Base-by-base conservation (phyloP, 2,888 invertebrate species). In the Scaptomyza tumidula region DNA sequence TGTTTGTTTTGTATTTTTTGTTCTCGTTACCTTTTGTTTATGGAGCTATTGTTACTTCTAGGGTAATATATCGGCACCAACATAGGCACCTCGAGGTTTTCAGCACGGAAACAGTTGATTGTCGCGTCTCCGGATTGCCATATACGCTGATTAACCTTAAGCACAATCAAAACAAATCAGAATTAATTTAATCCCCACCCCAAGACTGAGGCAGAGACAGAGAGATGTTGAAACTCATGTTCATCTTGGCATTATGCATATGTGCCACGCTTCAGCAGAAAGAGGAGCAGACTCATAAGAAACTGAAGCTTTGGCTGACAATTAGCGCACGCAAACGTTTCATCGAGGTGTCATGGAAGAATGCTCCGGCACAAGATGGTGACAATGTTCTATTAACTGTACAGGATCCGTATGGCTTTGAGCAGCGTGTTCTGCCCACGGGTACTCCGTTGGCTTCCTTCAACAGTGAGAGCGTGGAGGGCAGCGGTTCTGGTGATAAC, bases 261-360 rank as follows among this genome's bases (percentile, higher is more conserved):
- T 50, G 39, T 6, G 16, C 39, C 13, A 49, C 57, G 33, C 53
- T 57, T 29, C 43, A 50, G 14, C 43, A 46, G 0, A 48, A 37
- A 10, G 10, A 3, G 1, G 27, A 44, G 13, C 66, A 61, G 16
- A 14, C 48, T 0, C 33, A 48, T 3, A 44, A 46, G 13, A 1
- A 24, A 13, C 35, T 88, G 1, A 85, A 82, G 41, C 57, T 92
- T 4, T 92, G 90, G 90, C 44, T 92, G 5, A 91, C 92, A 14
- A 88, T 92, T 13, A 91, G 91, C 60, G 92, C 92, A 3, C 87
- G 89, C 24, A 80, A 89, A 33, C 88, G 91, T 41, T 89, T 84
- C 31, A 48, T 92, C 11, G 91, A 92, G 61, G 82, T 92, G n/a
- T 91, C 91, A 14, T 92, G 92, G 92, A 78, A 74, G 39, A 89